Conservation (phyloP, 2,888 invertebrate genomes). For the Polydrusus cervinus region DNA sequence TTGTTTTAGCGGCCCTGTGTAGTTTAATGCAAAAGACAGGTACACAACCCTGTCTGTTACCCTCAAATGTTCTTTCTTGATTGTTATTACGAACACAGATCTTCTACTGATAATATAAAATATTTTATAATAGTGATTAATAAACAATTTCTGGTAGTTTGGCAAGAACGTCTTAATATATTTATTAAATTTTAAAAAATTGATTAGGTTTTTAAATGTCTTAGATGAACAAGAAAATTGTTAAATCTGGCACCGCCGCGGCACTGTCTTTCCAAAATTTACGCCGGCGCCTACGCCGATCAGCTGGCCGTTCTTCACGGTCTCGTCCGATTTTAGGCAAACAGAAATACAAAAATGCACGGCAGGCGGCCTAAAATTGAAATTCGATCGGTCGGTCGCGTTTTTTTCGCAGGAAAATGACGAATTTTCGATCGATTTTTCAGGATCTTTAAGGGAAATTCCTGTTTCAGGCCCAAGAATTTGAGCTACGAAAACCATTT, state of each 20-base stretch:
- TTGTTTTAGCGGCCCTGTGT: too few species aligned
- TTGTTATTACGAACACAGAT: too few species aligned
- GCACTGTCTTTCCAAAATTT: slow-evolving; percentile 34
- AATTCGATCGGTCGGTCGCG: slow-evolving; percentile 50
- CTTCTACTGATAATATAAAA: too few species aligned
- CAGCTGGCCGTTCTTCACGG: slow-evolving; percentile 62
- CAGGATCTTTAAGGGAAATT: slow-evolving; percentile 30
- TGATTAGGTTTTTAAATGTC: too few species aligned
- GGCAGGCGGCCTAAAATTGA: slow-evolving; percentile 55
- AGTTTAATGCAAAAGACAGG: too few species aligned
- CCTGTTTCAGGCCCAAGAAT: slow-evolving; percentile 67
- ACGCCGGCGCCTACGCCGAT: slow-evolving; percentile 64
- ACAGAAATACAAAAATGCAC: slow-evolving; percentile 58
- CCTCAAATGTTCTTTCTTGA: too few species aligned
- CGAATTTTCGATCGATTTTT: slow-evolving; percentile 48
- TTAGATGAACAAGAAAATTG: slow-evolving; percentile 33
- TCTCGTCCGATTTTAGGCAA: slow-evolving; percentile 60
- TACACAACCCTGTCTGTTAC: too few species aligned
- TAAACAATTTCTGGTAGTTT: too few species aligned
- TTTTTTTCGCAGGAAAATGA: slow-evolving; percentile 44
- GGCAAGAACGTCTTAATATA: too few species aligned
- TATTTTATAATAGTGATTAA: too few species aligned
- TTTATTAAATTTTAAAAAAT: too few species aligned
- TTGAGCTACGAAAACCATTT: slow-evolving; percentile 69
- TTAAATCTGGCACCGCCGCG: slow-evolving; percentile 47